These are phyloP conservation scores for Syrrhaptes paradoxus DNA, from an alignment of 2,113 vertebrate genomes.

Conservation along the genomic window DNA sequence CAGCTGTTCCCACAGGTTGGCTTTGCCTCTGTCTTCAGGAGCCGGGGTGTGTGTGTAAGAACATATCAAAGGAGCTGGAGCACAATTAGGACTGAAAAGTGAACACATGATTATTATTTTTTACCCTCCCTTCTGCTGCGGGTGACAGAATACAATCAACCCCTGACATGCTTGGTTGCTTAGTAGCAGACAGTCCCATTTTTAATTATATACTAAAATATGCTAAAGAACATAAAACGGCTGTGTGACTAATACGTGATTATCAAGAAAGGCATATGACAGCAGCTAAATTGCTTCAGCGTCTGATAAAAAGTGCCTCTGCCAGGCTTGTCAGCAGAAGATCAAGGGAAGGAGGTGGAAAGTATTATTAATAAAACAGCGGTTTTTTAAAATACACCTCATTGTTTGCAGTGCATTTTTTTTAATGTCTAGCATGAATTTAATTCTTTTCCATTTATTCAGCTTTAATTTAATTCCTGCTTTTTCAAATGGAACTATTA, in stretches of 20 bases:
- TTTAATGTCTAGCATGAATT: conserved; percentile 68
- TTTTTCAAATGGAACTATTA: conserved; percentile 49
- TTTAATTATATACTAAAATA: conserved; percentile 83
- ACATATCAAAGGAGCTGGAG: conserved; percentile 1
- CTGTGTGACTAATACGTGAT: conserved; percentile 74
- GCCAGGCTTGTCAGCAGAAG: conserved; percentile 71
- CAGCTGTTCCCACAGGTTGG: accelerated
- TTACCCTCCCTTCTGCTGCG: conserved; percentile 56
- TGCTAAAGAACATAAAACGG: conserved; percentile 73
- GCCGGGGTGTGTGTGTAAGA: not conserved
- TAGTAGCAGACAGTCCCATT: conserved; percentile 78
- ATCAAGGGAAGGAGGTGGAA: conserved; percentile 60
- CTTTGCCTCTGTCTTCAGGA: not conserved
- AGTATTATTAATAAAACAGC: conserved; percentile 74
- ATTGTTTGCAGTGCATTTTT: conserved; percentile 69
- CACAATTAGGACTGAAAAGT: conserved; percentile 72
- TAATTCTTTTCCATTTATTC: conserved; percentile 52
- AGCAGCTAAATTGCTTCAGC: conserved; percentile 73
- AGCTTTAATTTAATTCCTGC: conserved; percentile 19
- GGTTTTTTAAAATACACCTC: conserved; percentile 63
- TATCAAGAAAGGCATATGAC: conserved; percentile 77
- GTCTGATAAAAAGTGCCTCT: conserved; percentile 72
- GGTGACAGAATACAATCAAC: conserved; percentile 74
- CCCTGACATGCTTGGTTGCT: conserved; percentile 76
- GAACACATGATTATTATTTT: conserved; percentile 75